Percentiles rank a stretch among this genome's conserved stretches.
Conservation (phyloP, 2,888 invertebrate genomes). For the Cerastis rubricosa region DNA sequence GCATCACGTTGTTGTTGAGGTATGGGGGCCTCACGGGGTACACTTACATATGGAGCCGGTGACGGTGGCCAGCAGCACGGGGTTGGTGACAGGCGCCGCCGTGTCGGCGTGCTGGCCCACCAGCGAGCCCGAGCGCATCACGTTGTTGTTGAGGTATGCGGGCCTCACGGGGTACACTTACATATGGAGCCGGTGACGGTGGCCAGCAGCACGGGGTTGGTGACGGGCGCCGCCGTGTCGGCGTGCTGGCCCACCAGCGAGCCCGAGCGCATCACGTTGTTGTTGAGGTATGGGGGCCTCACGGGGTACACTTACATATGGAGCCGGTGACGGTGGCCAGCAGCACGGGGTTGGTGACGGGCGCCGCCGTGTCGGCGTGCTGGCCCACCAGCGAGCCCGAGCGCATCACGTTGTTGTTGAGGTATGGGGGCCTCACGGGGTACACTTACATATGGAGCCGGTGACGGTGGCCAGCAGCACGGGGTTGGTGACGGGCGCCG, state of each 20-base stretch:
- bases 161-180: too few relatives aligned
- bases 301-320: constrained; percentile 92
- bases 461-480: constrained; percentile 94
- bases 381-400: constrained; percentile 98
- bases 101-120: constrained; percentile 97
- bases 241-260: constrained; percentile 97
- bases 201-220: constrained; percentile 96
- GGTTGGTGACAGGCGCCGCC: constrained; percentile 96
- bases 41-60: constrained; percentile 93
- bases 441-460: constrained; percentile 93
- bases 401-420: constrained; percentile 99
- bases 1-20: constrained; percentile 99
- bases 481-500: constrained; percentile 96
- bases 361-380: constrained; percentile 95
- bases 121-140: constrained; percentile 97
- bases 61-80: constrained; percentile 95
- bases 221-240: constrained; percentile 95
- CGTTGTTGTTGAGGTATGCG: too few relatives aligned
- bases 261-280: constrained; percentile 98
- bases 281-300: too few relatives aligned
- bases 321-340: constrained; percentile 94
- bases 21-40: too few relatives aligned
- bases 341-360: constrained; percentile 96
- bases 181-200: constrained; percentile 93
- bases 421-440: too few relatives aligned